Base-by-base conservation (phyloP, 2,797 vertebrate genomes). In the Spondyliosoma cantharus region DNA sequence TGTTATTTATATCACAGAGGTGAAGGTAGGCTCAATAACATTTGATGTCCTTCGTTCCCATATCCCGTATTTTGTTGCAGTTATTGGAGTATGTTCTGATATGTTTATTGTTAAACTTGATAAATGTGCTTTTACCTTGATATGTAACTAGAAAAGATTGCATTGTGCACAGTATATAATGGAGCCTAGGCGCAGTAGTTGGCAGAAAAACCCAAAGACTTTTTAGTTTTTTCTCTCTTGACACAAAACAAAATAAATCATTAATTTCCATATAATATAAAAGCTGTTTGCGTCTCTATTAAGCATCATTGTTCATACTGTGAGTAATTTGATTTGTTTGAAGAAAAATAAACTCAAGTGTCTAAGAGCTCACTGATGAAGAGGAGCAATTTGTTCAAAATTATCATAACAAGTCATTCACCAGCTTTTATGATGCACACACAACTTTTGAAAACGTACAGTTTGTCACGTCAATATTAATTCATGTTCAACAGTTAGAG, bases 81-180 rank as follows among this genome's bases (percentile, higher is more conserved):
- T 71, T 48, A 83, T 49, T 83, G 64, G 48, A 84, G 83, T 74
- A 46, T 82, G 76, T 67, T 56, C 91, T 37, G 32, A 37, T 37
- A 9, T 8, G 32, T 37, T 37, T 0, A 8, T 37, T 37, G 32
- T 37, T 37, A 37, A 37, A 37, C 32, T 37, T 37, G 32, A 37
- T 37, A 37, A 37, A 37, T 8, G 7, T 37, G 7, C 32, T 62
- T 81, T 76, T 24, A 67, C 50, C 74, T 81, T 82, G 82, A 87
- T 78, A 83, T 85, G 86, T 82, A 74, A 87, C 70, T 80, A 78
- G 52, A 64, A 72, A 37, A 74, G 72, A 81, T 49, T 53, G 42
- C 17, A 45, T 52, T 78, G 63, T 82, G 29, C 65, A 5, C 5
- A 11, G 42, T 54, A 25, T 15, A 72, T 78, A 81, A 86, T 80